These are phyloP conservation scores for Crocidura indochinensis DNA, from an alignment of 2,797 vertebrate genomes.

Conservation along the genomic window DNA sequence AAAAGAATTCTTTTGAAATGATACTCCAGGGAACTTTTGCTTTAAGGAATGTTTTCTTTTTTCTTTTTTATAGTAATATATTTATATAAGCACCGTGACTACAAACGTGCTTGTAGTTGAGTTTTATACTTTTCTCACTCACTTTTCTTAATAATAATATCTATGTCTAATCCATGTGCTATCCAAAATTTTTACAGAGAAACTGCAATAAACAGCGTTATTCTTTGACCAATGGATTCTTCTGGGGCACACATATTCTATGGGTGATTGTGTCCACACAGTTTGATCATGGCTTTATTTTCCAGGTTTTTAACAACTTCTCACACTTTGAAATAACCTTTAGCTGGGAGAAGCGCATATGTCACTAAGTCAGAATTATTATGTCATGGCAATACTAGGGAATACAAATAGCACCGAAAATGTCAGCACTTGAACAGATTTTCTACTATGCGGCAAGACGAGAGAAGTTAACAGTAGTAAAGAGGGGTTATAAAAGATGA, in stretches of 20 bases:
- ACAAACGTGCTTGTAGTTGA: too few species aligned
- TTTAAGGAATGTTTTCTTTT: not conserved
- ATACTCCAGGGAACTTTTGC: not conserved
- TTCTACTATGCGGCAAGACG: slow-evolving; percentile 70
- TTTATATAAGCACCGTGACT: too few species aligned
- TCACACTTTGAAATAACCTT: slow-evolving; percentile 82
- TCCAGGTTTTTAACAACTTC: slow-evolving; percentile 73
- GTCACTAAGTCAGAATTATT: slow-evolving; percentile 82
- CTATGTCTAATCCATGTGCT: not conserved
- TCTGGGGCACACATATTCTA: not conserved
- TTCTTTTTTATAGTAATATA: too few species aligned
- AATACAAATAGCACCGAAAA: slow-evolving; percentile 84
- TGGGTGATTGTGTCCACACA: slow-evolving; percentile 4
- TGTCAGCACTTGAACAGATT: slow-evolving; percentile 79
- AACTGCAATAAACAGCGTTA: not conserved
- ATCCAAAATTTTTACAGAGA: not conserved
- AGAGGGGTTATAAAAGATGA: not conserved
- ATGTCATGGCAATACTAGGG: slow-evolving; percentile 79
- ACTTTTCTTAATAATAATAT: not conserved
- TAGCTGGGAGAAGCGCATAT: slow-evolving; percentile 79
- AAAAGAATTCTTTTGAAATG: slow-evolving; percentile 24
- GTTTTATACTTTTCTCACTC: too few species aligned
- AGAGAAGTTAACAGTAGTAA: slow-evolving; percentile 67
- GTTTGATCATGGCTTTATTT: slow-evolving; percentile 72
- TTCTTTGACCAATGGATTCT: not conserved